Conservation (phyloP, 1,140 invertebrate species). For the Aphelenchoides fujianensis region DNA sequence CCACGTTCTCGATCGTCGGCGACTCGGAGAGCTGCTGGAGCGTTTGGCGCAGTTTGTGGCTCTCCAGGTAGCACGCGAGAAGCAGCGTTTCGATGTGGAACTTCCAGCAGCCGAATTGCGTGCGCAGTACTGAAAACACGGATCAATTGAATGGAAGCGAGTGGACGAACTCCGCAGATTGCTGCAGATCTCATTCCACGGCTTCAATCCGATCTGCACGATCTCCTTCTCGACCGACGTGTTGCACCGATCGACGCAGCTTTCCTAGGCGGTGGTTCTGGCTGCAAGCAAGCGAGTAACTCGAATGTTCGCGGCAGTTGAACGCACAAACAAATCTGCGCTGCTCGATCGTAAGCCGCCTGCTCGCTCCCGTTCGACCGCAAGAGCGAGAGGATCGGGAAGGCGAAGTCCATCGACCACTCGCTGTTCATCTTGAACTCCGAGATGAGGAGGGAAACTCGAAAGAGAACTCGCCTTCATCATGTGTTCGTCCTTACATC, state of each 20-base stretch:
- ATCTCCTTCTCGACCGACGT: slow-evolving; percentile 24
- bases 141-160: neutral
- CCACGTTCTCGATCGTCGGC: neutral
- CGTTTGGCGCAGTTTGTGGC: slow-evolving; percentile 13
- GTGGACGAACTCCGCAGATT: slow-evolving; percentile 10
- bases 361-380: slow-evolving; percentile 30
- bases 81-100: slow-evolving; percentile 27
- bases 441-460: neutral
- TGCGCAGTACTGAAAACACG: slow-evolving; percentile 17
- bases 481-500: slow-evolving; percentile 33
- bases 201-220: slow-evolving; percentile 21
- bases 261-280: slow-evolving; percentile 24
- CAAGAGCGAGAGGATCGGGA: slow-evolving; percentile 27
- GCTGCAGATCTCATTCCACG: slow-evolving; percentile 26
- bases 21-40: slow-evolving; percentile 12
- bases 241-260: slow-evolving; percentile 16
- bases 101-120: slow-evolving; percentile 35
- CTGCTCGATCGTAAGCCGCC: slow-evolving; percentile 26
- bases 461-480: slow-evolving; percentile 26
- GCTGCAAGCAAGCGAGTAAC: slow-evolving; percentile 18
- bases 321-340: slow-evolving; percentile 26
- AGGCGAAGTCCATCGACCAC: slow-evolving; percentile 37
- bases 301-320: slow-evolving; percentile 13
- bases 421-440: slow-evolving; percentile 32
- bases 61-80: slow-evolving; percentile 30